Percentiles rank a stretch among this genome's conserved stretches.
Evolutionary conservation across 92 coral and sea anemone species (phyloP).

Genomic region (Zoanthus sociatus): DNA sequence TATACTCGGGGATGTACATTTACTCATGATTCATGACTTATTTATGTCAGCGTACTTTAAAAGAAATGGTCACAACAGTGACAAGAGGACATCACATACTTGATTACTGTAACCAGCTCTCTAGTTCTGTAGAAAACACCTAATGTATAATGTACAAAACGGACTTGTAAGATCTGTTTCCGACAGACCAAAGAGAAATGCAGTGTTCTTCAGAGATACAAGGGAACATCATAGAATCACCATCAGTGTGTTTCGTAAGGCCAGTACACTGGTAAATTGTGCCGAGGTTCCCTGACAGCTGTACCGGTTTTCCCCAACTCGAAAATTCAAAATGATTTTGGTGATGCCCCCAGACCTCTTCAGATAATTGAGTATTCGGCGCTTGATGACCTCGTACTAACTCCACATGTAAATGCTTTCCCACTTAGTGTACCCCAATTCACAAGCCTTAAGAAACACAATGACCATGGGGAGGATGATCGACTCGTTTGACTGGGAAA

Average conservation of each 20-base stretch:
- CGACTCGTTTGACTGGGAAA: conserved; percentile 42
- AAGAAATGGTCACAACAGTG: conserved; percentile 36
- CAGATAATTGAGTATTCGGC: too few species aligned
- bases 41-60: conserved; percentile 38
- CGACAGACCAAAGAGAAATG: conserved; percentile 25
- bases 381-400: too few species aligned
- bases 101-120: neutral
- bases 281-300: too few species aligned
- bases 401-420: too few species aligned
- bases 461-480: conserved; percentile 40
- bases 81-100: neutral
- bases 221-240: conserved; percentile 61
- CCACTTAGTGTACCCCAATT: too few species aligned
- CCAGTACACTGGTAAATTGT: too few species aligned
- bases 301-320: too few species aligned
- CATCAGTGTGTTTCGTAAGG: neutral
- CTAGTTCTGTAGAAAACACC: neutral
- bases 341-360: too few species aligned
- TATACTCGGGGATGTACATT: conserved; percentile 54
- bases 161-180: conserved; percentile 1
- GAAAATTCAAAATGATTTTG: too few species aligned
- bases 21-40: conserved; percentile 42
- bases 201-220: conserved; percentile 61
- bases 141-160: neutral
- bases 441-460: too few species aligned